A percentile compares a stretch with the other conserved stretches of the same genome.
Conservation (phyloP, 2,113 vertebrate species). For the Onychostruthus taczanowskii region DNA sequence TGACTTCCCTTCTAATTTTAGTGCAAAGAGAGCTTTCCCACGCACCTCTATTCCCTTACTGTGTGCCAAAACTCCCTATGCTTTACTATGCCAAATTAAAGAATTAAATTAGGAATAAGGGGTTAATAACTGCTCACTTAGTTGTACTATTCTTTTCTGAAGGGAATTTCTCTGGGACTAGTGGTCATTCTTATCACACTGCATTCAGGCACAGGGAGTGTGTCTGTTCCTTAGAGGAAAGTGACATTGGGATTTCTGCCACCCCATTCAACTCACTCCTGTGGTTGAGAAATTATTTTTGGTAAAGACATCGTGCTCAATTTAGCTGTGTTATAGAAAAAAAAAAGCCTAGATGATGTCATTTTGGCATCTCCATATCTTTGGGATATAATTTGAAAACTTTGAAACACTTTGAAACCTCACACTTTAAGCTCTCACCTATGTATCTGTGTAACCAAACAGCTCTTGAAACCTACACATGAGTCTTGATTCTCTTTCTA, state of each 20-base stretch:
- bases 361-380: not conserved
- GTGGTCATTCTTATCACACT: not conserved
- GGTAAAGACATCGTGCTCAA: not conserved
- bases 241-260: not conserved
- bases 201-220: not conserved
- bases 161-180: not conserved
- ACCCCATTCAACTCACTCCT: not conserved
- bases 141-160: not conserved
- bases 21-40: not conserved
- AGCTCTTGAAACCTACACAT: not conserved
- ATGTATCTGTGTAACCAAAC: not conserved
- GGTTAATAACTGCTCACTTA: not conserved
- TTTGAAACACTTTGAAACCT: not conserved
- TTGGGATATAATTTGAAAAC: not conserved
- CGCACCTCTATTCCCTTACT: not conserved
- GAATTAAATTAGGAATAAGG: not conserved
- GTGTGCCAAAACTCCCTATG: not conserved
- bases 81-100: not conserved
- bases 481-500: not conserved
- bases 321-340: not conserved
- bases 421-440: not conserved
- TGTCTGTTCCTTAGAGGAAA: not conserved
- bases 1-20: not conserved
- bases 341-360: not conserved
- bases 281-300: not conserved